phyloP scores from a whole-genome alignment of 2,113 vertebrate genomes.

The Pseudorhombus dupliciocellatus region DNA sequence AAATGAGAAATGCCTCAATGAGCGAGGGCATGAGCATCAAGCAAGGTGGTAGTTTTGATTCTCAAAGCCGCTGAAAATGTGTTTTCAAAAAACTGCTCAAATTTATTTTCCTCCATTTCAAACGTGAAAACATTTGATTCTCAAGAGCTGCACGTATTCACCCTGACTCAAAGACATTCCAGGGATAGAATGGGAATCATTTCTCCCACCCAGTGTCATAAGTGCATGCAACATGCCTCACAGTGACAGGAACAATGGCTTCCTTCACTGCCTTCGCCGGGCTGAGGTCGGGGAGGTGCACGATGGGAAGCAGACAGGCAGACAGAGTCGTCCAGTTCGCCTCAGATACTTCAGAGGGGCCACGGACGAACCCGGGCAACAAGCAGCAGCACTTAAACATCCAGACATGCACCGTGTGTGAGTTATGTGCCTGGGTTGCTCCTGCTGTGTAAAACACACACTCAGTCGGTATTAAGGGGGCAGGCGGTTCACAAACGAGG shows the following conservation, averaged over 20 bases:
- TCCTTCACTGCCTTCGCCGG: conserved; percentile 76
- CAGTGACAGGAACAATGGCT: conserved; percentile 77
- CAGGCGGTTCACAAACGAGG: conserved; percentile 4
- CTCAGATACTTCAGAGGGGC: conserved; percentile 49
- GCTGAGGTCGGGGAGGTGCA: conserved; percentile 69
- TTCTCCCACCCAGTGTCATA: conserved; percentile 80
- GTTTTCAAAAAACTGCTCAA: background rate
- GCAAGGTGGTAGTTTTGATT: conserved; percentile 5
- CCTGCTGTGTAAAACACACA: conserved; percentile 32
- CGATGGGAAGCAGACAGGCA: conserved; percentile 70
- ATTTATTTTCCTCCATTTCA: background rate
- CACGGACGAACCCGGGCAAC: conserved; percentile 58
- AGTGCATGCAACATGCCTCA: conserved; percentile 78
- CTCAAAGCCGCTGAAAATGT: background rate
- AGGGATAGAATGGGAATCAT: conserved; percentile 71
- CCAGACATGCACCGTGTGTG: conserved; percentile 47
- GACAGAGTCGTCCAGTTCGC: conserved; percentile 59
- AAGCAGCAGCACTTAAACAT: conserved; percentile 52
- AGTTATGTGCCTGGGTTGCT: conserved; percentile 35
- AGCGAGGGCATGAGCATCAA: conserved; percentile 18
- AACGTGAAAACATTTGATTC: conserved; percentile 12
- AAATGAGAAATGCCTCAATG: background rate
- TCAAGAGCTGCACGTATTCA: conserved; percentile 40
- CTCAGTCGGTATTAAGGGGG: conserved; percentile 6
- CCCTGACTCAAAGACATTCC: conserved; percentile 78